Conservation (phyloP, 2,113 vertebrate species). For the Nanger granti region DNA sequence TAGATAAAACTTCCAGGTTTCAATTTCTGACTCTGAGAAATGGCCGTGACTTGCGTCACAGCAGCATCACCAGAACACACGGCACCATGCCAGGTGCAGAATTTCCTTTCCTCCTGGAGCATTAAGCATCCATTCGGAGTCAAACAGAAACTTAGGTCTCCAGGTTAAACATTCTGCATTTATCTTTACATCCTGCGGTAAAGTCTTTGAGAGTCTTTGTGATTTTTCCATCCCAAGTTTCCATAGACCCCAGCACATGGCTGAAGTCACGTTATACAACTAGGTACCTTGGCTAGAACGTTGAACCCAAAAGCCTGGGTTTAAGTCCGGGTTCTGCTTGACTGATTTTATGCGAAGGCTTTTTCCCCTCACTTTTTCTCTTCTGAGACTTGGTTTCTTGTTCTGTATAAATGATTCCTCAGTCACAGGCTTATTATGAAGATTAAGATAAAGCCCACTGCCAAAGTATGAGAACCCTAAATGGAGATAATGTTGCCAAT, state of each 20-base stretch:
- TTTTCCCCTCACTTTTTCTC: neutral
- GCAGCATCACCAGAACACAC: accelerated
- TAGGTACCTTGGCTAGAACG: no score
- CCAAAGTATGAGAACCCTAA: neutral
- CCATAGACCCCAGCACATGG: neutral
- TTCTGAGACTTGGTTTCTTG: neutral
- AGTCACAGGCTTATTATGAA: neutral
- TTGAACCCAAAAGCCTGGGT: neutral
- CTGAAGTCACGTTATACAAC: neutral
- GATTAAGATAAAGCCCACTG: neutral
- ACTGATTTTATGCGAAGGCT: neutral
- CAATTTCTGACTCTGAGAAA: neutral
- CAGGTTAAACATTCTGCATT: neutral
- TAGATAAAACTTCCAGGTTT: neutral
- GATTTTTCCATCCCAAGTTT: accelerated
- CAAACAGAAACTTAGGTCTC: neutral
- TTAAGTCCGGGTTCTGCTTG: neutral
- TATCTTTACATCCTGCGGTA: neutral
- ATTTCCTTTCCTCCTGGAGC: neutral
- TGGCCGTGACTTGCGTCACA: neutral
- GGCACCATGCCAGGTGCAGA: neutral
- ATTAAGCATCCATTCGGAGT: neutral
- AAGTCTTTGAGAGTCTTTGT: neutral
- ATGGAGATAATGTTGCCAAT: neutral
- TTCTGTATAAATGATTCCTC: neutral